These are phyloP conservation scores for Achroia grisella DNA, from an alignment of 1,140 invertebrate species.

Conservation along the genomic window DNA sequence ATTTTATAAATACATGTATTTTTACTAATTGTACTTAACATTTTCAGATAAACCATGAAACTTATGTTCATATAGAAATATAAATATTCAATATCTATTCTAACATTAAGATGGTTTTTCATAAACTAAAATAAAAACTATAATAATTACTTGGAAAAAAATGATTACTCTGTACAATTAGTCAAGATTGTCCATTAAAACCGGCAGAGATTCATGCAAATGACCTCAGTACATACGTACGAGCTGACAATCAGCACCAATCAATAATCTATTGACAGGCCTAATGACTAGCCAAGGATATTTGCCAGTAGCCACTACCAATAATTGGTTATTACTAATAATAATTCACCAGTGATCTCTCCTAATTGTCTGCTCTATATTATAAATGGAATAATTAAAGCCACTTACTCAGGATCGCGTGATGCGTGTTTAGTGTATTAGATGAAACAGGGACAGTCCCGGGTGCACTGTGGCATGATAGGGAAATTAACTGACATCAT, in stretches of 20 bases:
- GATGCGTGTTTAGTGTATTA: too few species aligned
- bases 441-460: too few species aligned
- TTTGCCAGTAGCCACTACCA: conserved; percentile 33
- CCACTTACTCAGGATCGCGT: too few species aligned
- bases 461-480: too few species aligned
- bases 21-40: too few species aligned
- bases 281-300: conserved; percentile 68
- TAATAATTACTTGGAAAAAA: neutral
- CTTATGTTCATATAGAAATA: neutral
- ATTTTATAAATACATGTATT: neutral
- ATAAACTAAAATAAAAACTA: neutral
- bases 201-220: conserved; percentile 66
- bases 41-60: too few species aligned
- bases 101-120: neutral
- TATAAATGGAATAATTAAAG: conserved; percentile 66
- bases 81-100: neutral
- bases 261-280: conserved; percentile 68
- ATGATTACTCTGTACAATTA: conserved; percentile 56
- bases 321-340: conserved; percentile 46
- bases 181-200: conserved; percentile 43
- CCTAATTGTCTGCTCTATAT: conserved; percentile 52
- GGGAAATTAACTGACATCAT: too few species aligned
- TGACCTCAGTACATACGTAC: conserved; percentile 36
- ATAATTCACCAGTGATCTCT: conserved; percentile 1
- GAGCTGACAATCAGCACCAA: conserved; percentile 56